Conservation (phyloP, 2,888 invertebrate genomes). For the Cataglyphis altisquamis region DNA sequence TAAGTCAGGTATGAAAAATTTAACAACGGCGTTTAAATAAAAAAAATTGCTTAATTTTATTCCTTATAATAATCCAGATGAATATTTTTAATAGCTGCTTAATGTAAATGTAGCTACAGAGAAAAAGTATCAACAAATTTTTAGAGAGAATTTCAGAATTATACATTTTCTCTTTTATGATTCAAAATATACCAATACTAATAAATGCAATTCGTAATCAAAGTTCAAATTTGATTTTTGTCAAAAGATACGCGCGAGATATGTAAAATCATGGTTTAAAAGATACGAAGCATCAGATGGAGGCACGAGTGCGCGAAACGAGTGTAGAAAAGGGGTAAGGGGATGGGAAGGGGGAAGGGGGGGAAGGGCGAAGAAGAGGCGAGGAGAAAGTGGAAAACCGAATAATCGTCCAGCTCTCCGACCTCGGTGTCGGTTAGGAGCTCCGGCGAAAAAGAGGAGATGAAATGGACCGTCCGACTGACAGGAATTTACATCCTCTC, state of each 20-base stretch:
- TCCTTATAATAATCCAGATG: neutral
- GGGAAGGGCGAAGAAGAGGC: conserved; percentile 55
- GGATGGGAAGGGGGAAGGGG: neutral
- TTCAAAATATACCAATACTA: neutral
- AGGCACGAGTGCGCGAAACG: conserved; percentile 63
- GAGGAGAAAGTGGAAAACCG: conserved; percentile 81
- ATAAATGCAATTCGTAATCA: conserved; percentile 25
- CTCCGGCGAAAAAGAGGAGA: conserved; percentile 78
- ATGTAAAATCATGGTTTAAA: conserved; percentile 71
- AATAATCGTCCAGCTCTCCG: conserved; percentile 81
- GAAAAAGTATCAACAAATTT: neutral
- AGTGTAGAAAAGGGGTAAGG: conserved; percentile 39
- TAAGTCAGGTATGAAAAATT: conserved; percentile 18
- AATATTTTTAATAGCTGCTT: neutral
- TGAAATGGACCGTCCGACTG: conserved; percentile 85
- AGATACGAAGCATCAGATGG: conserved; percentile 63
- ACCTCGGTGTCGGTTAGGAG: conserved; percentile 79
- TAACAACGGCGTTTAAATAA: neutral
- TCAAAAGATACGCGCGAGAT: conserved; percentile 68
- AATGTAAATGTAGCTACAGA: neutral
- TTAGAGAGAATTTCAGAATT: neutral
- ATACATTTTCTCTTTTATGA: neutral
- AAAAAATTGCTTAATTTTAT: neutral
- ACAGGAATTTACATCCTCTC: conserved; percentile 85
- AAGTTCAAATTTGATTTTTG: conserved; percentile 54